Evolutionary conservation across 2,113 vertebrate species (phyloP).

Genomic region (Thoracochromis brauschi): DNA sequence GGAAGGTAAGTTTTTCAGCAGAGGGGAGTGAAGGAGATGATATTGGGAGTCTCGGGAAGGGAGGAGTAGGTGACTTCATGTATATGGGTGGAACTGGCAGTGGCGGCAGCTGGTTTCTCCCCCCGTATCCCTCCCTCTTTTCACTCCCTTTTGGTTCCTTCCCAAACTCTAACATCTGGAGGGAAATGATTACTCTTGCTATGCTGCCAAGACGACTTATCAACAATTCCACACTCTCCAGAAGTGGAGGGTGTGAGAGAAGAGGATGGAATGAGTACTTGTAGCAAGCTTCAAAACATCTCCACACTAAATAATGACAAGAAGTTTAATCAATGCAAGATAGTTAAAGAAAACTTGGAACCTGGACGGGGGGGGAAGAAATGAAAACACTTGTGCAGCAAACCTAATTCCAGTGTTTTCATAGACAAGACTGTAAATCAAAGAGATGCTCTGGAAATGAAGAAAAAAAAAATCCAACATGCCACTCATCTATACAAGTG

Average conservation of each 20-base stretch:
- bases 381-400: neutral
- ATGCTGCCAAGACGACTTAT: conserved; percentile 63
- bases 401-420: conserved; percentile 4
- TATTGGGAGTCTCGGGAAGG: neutral
- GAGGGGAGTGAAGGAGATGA: neutral
- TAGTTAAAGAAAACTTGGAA: conserved; percentile 20
- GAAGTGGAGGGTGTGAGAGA: conserved; percentile 12
- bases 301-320: conserved; percentile 24
- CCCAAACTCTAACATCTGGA: conserved; percentile 66
- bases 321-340: conserved; percentile 24
- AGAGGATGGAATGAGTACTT: conserved; percentile 17
- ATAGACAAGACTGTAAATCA: neutral
- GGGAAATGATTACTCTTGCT: conserved; percentile 63
- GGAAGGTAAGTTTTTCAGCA: neutral
- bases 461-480: neutral
- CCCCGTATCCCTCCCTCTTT: conserved; percentile 5
- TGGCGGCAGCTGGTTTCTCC: conserved; percentile 48
- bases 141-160: conserved; percentile 40
- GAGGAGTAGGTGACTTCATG: conserved; percentile 52
- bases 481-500: neutral
- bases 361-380: neutral
- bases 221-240: conserved; percentile 58
- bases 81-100: conserved; percentile 37
- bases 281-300: conserved; percentile 32
- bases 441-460: neutral